Base-by-base conservation (phyloP, 2,113 vertebrate species). In the Panthera tigris region DNA sequence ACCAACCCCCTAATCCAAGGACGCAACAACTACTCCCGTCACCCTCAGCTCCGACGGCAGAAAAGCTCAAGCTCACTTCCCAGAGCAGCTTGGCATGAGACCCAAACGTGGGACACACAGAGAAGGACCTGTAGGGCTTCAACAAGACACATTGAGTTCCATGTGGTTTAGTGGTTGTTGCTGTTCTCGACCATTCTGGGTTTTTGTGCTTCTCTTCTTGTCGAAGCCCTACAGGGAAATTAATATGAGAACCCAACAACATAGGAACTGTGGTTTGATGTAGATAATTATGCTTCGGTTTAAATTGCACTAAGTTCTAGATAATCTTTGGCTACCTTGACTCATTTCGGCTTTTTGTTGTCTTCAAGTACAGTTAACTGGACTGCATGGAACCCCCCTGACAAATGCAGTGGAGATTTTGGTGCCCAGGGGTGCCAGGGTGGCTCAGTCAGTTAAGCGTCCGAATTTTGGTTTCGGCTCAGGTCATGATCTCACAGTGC, bases 301-400 rank as follows among this genome's bases (percentile, higher is more conserved):
- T 76, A 88, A 90, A 93, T 81, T 79, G 84, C 55, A 89, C 23
- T 91, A 88, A 91, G 88, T 81, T 66, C 48, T 95, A 33, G 48
- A 83, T 84, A 94, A 87, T 63, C 2, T 61, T 96, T 48, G 41
- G 52, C 21, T 92, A 55, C 13, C 33, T 18, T 61, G 61, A 97
- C 10, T 52, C 71, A 81, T 92, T 95, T 95, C 65, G 45, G 7
- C 36, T 83, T 89, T 85, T 84, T 80, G 10, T 71, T 95, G 50
- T 80, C 21, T 85, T 90, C n/a, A 96, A 80, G 29, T 52, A 81
- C 36, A 74, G 48, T 86, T 89, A 79, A 3, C 5, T 29, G 48
- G 14, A 71, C 33, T 78, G 19, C 0, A 0, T 83, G 36, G 36
- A 91, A 19, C 0, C 19, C 45, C 45, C 41, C 33, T 57, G 41